Conservation (phyloP, 2,797 vertebrate genomes). For the Phoeniculus purpureus region DNA sequence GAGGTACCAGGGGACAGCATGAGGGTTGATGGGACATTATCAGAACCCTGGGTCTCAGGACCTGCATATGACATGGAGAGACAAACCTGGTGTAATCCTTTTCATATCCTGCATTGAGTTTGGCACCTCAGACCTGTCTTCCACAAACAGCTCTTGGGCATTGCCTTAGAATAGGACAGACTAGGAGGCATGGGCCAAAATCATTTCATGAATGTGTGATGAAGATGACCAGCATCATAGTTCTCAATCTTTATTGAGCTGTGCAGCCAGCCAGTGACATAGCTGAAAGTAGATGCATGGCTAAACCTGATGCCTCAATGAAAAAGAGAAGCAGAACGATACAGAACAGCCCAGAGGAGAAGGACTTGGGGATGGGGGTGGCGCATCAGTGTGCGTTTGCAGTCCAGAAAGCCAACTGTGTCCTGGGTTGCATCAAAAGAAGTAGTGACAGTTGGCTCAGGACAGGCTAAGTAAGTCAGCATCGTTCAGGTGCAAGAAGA, state of each 20-base stretch:
- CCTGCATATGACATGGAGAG: not conserved
- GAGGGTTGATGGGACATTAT: not conserved
- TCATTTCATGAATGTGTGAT: not conserved
- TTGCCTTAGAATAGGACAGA: not conserved
- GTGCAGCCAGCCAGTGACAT: no score
- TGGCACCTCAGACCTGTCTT: not conserved
- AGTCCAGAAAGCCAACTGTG: no score
- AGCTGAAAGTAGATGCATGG: no score
- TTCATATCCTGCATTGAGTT: not conserved
- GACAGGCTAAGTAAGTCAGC: no score
- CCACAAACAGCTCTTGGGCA: not conserved
- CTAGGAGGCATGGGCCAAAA: not conserved
- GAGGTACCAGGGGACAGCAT: not conserved
- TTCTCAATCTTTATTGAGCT: not conserved
- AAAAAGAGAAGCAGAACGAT: no score
- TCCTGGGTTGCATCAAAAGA: no score
- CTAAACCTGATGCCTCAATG: no score
- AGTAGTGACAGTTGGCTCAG: no score
- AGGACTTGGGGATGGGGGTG: no score
- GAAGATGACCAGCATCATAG: not conserved
- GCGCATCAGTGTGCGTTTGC: no score
- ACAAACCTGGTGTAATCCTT: not conserved
- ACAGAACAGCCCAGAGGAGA: no score
- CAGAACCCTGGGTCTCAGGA: accelerated
- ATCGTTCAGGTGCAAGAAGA: no score